phyloP scores from a whole-genome alignment of 2,113 vertebrate species.

The Hippolais icterina region DNA sequence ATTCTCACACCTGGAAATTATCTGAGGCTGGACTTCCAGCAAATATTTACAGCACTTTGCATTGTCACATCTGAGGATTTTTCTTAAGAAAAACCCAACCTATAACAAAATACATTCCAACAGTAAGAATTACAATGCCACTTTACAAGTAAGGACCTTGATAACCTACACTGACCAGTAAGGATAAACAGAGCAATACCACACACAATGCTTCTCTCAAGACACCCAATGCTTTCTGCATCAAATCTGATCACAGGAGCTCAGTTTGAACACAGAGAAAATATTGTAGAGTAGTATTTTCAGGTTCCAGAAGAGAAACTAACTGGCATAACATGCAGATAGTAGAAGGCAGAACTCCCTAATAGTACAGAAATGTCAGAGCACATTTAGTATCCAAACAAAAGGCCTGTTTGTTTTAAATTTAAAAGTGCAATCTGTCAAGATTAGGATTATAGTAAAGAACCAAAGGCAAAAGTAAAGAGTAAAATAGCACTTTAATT shows the following conservation, averaged over 20 bases:
- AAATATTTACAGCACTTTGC: neutral
- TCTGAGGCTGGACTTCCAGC: neutral
- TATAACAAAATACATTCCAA: neutral
- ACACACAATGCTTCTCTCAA: accelerated
- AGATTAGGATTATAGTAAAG: neutral
- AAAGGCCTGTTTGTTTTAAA: neutral
- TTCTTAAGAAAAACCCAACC: neutral
- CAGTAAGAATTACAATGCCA: neutral
- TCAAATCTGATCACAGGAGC: accelerated
- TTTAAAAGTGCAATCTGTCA: neutral
- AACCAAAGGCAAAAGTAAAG: neutral
- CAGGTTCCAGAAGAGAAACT: neutral
- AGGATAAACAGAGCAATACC: neutral
- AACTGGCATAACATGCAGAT: neutral
- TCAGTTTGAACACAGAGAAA: neutral
- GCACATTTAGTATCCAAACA: neutral
- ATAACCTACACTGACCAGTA: neutral
- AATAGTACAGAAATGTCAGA: neutral
- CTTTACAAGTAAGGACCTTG: neutral
- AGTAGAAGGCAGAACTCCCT: neutral
- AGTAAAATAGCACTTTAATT: neutral
- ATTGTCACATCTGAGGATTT: neutral
- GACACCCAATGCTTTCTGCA: neutral
- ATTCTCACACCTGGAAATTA: neutral
- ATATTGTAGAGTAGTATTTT: neutral